These are phyloP conservation scores for Eclectus roratus DNA, from an alignment of 2,113 vertebrate genomes.

Conservation along the genomic window DNA sequence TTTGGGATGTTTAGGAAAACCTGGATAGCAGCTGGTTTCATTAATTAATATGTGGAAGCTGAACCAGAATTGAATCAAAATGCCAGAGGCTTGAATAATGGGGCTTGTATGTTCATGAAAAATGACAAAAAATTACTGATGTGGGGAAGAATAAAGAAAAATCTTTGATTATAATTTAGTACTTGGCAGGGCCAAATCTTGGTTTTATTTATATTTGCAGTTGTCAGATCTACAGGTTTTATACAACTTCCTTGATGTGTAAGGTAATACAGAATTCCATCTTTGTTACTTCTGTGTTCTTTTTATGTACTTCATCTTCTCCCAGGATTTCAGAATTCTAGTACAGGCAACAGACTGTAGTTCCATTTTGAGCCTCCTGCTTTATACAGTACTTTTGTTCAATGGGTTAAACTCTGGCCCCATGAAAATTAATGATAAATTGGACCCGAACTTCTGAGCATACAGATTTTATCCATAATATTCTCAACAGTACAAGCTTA, in stretches of 20 bases:
- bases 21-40: background rate
- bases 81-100: constrained; percentile 1
- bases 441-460: background rate
- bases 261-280: background rate
- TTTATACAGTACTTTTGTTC: background rate
- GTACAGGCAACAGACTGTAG: background rate
- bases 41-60: constrained; percentile 17
- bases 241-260: background rate
- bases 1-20: background rate
- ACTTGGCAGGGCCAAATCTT: background rate
- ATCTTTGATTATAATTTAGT: background rate
- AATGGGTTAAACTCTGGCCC: background rate
- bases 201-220: background rate
- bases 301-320: background rate
- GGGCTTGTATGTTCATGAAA: background rate
- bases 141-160: background rate
- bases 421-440: background rate
- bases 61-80: constrained; percentile 30
- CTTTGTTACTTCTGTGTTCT: background rate
- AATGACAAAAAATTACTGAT: background rate
- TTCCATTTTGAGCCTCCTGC: background rate
- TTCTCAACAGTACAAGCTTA: background rate
- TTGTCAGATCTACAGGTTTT: background rate
- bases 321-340: background rate
- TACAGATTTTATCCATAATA: background rate